phyloP scores from a whole-genome alignment of 53 echinoderm and acorn worm genomes.

The Mesocentrotus franciscanus region DNA sequence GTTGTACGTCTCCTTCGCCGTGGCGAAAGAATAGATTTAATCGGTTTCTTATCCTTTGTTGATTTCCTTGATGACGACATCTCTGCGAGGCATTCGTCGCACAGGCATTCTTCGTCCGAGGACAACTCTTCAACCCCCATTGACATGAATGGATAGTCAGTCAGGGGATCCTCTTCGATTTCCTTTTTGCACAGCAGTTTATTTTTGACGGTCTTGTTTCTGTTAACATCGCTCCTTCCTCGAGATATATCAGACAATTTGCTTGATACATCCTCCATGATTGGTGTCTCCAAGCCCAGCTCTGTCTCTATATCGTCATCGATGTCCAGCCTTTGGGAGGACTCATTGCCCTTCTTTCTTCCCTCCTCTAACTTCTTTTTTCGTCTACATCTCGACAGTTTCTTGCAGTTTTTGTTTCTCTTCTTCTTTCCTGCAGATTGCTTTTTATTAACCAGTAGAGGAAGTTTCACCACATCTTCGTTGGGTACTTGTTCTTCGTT shows the following conservation, averaged over 20 bases:
- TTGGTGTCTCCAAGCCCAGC: background rate
- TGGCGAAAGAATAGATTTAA: constrained; percentile 55
- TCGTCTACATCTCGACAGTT: background rate
- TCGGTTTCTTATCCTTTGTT: background rate
- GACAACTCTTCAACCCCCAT: constrained; percentile 11
- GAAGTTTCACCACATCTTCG: constrained; percentile 26
- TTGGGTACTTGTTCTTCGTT: background rate
- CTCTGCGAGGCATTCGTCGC: constrained; percentile 27
- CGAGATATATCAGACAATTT: constrained; percentile 31
- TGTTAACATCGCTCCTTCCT: background rate
- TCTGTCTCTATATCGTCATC: constrained; percentile 16
- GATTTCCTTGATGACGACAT: background rate
- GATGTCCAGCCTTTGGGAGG: background rate
- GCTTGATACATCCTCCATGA: background rate
- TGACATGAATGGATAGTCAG: constrained; percentile 19
- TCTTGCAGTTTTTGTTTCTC: constrained; percentile 21
- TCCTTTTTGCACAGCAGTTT: constrained; percentile 6
- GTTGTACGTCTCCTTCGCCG: background rate
- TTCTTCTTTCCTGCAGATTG: background rate
- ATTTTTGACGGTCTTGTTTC: background rate
- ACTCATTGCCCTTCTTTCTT: background rate
- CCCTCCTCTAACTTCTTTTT: background rate
- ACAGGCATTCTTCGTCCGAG: constrained; percentile 54
- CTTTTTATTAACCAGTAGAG: background rate
- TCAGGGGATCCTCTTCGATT: background rate